A percentile compares a stretch with the other conserved stretches of the same genome.
Conservation (phyloP, 1,140 invertebrate species). For the Cydia amplana region DNA sequence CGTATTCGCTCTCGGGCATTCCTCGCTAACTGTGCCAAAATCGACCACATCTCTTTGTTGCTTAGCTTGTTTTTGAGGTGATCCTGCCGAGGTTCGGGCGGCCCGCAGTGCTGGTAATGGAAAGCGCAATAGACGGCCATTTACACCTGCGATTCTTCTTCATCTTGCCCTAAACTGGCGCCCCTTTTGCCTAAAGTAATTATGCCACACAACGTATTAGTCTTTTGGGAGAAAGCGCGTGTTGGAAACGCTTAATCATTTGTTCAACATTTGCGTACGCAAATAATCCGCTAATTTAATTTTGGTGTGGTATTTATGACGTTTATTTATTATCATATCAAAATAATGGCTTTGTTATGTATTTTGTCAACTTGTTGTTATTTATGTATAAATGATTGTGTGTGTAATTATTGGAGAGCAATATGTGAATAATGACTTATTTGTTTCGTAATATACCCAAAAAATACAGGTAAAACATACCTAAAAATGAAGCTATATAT, state of each 20-base stretch:
- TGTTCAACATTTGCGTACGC: conserved; percentile 73
- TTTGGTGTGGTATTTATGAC: conserved; percentile 68
- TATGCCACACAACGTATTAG: conserved; percentile 76
- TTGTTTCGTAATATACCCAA: not conserved
- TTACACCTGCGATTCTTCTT: conserved; percentile 77
- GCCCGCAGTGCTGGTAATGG: conserved; percentile 52
- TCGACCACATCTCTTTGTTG: conserved; percentile 53
- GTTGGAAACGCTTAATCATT: conserved; percentile 76
- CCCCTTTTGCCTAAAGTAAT: conserved; percentile 76
- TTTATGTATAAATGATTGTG: not conserved
- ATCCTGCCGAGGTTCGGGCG: conserved; percentile 10
- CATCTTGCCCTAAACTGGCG: conserved; percentile 73
- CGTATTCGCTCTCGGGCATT: conserved; percentile 55
- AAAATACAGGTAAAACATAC: conserved; percentile 1
- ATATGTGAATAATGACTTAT: not conserved
- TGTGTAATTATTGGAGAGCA: not conserved
- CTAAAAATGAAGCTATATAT: conserved; percentile 3
- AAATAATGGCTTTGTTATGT: conserved; percentile 70
- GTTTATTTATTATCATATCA: conserved; percentile 75
- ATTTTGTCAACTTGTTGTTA: conserved; percentile 56
- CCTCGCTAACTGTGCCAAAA: conserved; percentile 49
- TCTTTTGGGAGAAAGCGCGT: conserved; percentile 73
- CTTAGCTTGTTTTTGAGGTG: conserved; percentile 54
- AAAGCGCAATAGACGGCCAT: conserved; percentile 69
- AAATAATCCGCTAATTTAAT: conserved; percentile 77